Base-by-base conservation (phyloP, 2,113 vertebrate species). In the Etheostoma cragini region DNA sequence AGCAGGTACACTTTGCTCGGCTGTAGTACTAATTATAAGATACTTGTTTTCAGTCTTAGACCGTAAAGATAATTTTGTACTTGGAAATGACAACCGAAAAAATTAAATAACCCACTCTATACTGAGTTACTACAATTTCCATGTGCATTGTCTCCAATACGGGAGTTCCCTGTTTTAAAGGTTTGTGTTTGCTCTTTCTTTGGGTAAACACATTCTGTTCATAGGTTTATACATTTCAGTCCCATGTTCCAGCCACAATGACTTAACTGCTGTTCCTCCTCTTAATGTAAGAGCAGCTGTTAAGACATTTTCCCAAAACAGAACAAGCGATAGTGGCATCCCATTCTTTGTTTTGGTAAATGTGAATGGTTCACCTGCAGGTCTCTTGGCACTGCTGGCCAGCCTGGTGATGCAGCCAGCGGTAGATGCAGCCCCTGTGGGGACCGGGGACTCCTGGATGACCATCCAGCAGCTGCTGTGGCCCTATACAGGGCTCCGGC, bases 381-480 rank as follows among this genome's bases (percentile, higher is more conserved):
- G 94, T 13, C 88, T 98, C 30, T 88, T 96, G 4, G 96, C 96
- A 11, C 94, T 99, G 86, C 89, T 99, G 88, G 95, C 94, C 0
- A 96, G 96, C 75, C 86, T 95, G 70, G 95, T 97, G 78, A 95
- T 98, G 86, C 97, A 98, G 68, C 96, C 95, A 22, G 94, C 96
- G 0, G 97, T 95, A 5, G 97, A 97, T 0, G 98, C 97, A 0
- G 96, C 97, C 2, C 96, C 97, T 0, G 94, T 96, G 1, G 96
- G 96, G 45, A 96, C 96, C 0, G 97, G 97, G 11, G 95, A 95
- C 89, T 95, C 96, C 49, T 99, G 98, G 97, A 94, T 92, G 65
- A 95, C 96, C 21, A 94, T 99, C 38, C 97, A 98, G 93, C 96
- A 98, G 83, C 92, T 98, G 76, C 82, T 99, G 81, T 99, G 97